Percentiles rank a stretch among this genome's conserved stretches.
phyloP scores from a whole-genome alignment of 2,888 invertebrate genomes.

The Nasonia oneida region DNA sequence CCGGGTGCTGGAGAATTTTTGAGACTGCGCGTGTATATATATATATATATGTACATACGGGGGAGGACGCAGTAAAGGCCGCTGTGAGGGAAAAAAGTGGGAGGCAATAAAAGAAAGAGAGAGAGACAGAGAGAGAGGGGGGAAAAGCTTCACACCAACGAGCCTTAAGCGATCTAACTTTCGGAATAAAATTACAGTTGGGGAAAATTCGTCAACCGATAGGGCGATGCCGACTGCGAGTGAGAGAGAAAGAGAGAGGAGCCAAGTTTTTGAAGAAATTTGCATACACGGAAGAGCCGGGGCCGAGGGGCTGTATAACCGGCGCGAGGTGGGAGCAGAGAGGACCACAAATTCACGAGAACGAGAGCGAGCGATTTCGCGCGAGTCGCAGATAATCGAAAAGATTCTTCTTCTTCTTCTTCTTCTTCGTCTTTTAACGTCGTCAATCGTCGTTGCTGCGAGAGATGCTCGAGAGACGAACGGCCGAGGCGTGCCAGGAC shows the following conservation, averaged over 20 bases:
- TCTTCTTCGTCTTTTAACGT: constrained; percentile 67
- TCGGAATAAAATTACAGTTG: constrained; percentile 72
- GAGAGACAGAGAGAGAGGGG: background rate
- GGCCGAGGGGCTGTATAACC: constrained; percentile 61
- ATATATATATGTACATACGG: too few species aligned
- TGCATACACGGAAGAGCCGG: constrained; percentile 54
- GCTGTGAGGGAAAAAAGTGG: constrained; percentile 15
- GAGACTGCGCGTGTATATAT: background rate
- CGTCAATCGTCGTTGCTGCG: constrained; percentile 52
- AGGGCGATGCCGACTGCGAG: constrained; percentile 60
- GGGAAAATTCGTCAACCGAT: constrained; percentile 72
- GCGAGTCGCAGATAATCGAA: constrained; percentile 53
- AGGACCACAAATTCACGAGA: constrained; percentile 56
- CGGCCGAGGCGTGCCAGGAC: constrained; percentile 65
- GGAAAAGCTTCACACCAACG: constrained; percentile 56
- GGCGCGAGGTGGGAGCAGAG: constrained; percentile 57
- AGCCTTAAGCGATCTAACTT: constrained; percentile 64
- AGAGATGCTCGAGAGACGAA: constrained; percentile 26
- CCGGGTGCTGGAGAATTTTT: constrained; percentile 8
- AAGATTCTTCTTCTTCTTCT: constrained; percentile 56
- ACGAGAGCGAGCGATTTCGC: constrained; percentile 48
- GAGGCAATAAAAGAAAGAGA: constrained; percentile 13
- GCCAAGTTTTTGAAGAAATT: constrained; percentile 61
- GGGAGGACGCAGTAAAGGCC: constrained; percentile 35
- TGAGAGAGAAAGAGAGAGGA: constrained; percentile 23